Percentiles rank a stretch among this genome's conserved stretches.
These are phyloP conservation scores for Dasysyrphus tricinctus DNA, from an alignment of 2,888 invertebrate genomes.

Conservation along the genomic window DNA sequence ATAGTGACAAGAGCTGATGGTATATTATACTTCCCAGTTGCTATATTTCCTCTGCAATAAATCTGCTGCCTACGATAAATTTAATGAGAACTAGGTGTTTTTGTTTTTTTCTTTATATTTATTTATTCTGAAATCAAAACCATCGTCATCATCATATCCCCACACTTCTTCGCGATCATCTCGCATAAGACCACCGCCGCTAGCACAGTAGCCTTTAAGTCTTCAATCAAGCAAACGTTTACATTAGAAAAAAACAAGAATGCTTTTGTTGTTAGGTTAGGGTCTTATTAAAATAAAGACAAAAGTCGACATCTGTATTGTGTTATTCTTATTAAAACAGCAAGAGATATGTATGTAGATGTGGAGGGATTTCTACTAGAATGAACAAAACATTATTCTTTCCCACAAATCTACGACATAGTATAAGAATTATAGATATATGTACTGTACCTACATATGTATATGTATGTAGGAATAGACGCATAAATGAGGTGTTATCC, in stretches of 20 bases:
- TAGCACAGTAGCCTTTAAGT: constrained; percentile 14
- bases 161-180: background rate
- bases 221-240: constrained; percentile 45
- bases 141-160: constrained; percentile 10
- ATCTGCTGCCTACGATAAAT: constrained; percentile 50
- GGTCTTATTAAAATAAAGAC: constrained; percentile 56
- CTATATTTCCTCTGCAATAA: constrained; percentile 39
- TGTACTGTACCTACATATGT: too few relatives aligned
- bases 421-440: background rate
- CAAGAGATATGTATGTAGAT: background rate
- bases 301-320: constrained; percentile 50
- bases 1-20: constrained; percentile 21
- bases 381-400: background rate
- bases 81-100: constrained; percentile 19
- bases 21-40: background rate
- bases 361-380: background rate
- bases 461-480: background rate
- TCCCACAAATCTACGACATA: background rate
- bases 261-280: constrained; percentile 21
- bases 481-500: constrained; percentile 47
- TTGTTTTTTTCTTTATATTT: constrained; percentile 26
- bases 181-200: constrained; percentile 7
- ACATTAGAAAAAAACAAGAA: background rate
- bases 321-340: constrained; percentile 36
- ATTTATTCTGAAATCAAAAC: constrained; percentile 55